These are phyloP conservation scores for Cheilosia pagana DNA, from an alignment of 2,888 invertebrate species.

Conservation along the genomic window DNA sequence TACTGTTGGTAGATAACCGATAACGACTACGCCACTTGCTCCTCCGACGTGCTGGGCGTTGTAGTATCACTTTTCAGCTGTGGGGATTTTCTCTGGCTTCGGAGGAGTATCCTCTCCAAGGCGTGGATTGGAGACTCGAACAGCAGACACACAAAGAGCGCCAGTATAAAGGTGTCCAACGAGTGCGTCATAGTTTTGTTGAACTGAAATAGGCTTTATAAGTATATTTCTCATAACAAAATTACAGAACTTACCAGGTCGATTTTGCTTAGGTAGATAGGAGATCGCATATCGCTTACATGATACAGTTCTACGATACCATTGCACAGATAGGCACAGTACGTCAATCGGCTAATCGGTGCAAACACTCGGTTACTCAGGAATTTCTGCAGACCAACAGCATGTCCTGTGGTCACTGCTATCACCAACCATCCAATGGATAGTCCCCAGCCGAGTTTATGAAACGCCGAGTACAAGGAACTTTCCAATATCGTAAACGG, in stretches of 20 bases:
- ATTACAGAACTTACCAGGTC: constrained; percentile 85
- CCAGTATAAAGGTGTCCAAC: constrained; percentile 85
- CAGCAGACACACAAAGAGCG: constrained; percentile 86
- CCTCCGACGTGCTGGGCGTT: constrained; percentile 66
- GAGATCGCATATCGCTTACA: constrained; percentile 86
- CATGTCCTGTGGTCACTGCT: constrained; percentile 87
- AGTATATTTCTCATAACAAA: background rate
- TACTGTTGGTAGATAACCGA: background rate
- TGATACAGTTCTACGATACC: constrained; percentile 88
- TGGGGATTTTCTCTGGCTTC: constrained; percentile 47
- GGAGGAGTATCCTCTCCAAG: constrained; percentile 87
- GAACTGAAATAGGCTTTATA: constrained; percentile 82
- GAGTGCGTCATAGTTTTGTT: constrained; percentile 83
- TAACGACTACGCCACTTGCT: constrained; percentile 65
- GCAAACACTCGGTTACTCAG: constrained; percentile 84
- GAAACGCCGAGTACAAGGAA: constrained; percentile 87
- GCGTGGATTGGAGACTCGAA: constrained; percentile 90
- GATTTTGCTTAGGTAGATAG: constrained; percentile 86
- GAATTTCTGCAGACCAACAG: constrained; percentile 83
- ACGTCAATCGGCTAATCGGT: constrained; percentile 88
- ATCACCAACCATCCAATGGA: constrained; percentile 88
- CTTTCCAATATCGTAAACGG: constrained; percentile 86
- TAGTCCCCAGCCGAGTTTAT: constrained; percentile 88
- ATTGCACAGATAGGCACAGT: constrained; percentile 89
- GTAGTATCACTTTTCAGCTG: constrained; percentile 27